A percentile compares a stretch with the other conserved stretches of the same genome.
These are phyloP conservation scores for Hipposideros armiger DNA, from an alignment of 2,113 vertebrate species.

Conservation along the genomic window DNA sequence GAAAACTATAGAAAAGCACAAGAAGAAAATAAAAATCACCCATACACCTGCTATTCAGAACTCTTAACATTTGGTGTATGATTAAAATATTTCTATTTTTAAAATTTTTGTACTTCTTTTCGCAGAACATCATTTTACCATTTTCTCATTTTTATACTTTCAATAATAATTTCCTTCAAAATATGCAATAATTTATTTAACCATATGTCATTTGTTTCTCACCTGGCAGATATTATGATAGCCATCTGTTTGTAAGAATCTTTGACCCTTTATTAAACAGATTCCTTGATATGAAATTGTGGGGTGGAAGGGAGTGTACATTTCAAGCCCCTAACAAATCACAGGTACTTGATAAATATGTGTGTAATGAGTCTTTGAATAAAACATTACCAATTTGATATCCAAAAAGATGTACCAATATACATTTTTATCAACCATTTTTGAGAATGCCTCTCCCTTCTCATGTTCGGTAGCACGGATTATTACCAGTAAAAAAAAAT, in stretches of 20 bases:
- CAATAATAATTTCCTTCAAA: constrained; percentile 22
- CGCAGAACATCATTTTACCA: not conserved
- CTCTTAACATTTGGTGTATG: not conserved
- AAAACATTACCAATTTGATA: not conserved
- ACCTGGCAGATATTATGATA: not conserved
- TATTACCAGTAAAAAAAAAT: not conserved
- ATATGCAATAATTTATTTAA: constrained; percentile 30
- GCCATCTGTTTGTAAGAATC: not conserved
- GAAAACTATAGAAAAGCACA: constrained; percentile 11
- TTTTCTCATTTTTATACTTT: constrained; percentile 21
- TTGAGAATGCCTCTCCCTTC: not conserved
- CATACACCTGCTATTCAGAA: not conserved
- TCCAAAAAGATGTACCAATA: not conserved
- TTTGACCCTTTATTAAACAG: not conserved
- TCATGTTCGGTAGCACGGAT: not conserved
- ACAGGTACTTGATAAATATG: not conserved
- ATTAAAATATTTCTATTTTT: not conserved
- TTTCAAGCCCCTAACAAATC: not conserved
- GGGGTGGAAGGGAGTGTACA: not conserved
- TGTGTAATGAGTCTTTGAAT: constrained; percentile 7
- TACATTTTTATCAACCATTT: not conserved
- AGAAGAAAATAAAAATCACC: not conserved
- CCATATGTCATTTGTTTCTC: not conserved
- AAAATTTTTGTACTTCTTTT: not conserved
- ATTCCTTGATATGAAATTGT: not conserved